These are phyloP conservation scores for Lates calcarifer DNA, from an alignment of 2,113 vertebrate species.

Conservation along the genomic window DNA sequence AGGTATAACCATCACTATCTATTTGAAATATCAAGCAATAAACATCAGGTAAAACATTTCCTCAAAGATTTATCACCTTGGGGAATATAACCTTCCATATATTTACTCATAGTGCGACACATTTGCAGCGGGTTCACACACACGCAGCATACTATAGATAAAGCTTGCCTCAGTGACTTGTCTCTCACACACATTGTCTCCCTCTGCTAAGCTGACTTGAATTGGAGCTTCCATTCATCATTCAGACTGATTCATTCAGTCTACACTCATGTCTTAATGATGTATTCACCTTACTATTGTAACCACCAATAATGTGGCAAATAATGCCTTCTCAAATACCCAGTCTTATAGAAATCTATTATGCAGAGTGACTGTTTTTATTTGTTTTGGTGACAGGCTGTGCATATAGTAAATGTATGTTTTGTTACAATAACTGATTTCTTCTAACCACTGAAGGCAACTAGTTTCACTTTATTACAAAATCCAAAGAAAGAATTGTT, in stretches of 20 bases:
- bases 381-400: constrained; percentile 23
- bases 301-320: constrained; percentile 32
- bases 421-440: background rate
- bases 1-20: constrained; percentile 3
- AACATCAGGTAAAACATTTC: constrained; percentile 26
- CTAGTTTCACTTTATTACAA: background rate
- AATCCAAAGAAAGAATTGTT: constrained; percentile 1
- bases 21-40: constrained; percentile 45
- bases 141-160: constrained; percentile 26
- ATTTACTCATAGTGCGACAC: constrained; percentile 33
- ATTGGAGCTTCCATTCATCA: constrained; percentile 67
- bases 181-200: constrained; percentile 31
- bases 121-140: constrained; percentile 9
- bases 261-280: constrained; percentile 69
- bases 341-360: constrained; percentile 21
- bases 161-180: constrained; percentile 36
- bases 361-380: constrained; percentile 27
- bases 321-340: constrained; percentile 55
- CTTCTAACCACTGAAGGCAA: background rate
- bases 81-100: constrained; percentile 19
- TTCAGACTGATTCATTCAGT: constrained; percentile 56
- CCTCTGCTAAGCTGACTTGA: constrained; percentile 53
- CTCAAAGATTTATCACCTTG: constrained; percentile 7
- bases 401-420: background rate
- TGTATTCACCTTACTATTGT: constrained; percentile 67